Base-by-base conservation (phyloP, 2,113 vertebrate genomes). In the Chloropsis hardwickii region DNA sequence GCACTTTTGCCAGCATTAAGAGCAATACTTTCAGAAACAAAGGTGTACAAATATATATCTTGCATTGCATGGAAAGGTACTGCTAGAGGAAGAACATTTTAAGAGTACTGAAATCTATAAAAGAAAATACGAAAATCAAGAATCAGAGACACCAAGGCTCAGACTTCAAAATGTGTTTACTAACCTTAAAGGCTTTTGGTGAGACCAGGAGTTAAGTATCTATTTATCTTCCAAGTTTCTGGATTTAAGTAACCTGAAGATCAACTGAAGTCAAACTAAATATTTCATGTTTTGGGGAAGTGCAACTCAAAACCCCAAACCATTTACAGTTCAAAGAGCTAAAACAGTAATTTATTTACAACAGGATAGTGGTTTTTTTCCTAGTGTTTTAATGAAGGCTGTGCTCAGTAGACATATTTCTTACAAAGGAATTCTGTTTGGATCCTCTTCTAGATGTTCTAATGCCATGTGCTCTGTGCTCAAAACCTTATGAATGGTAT, bases 21-120 rank as follows among this genome's bases (percentile, higher is more conserved):
- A 96, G 92, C 66, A 60, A 35, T 94, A 91, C 80, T 97, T 96
- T 81, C n/a, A 92, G 94, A 89, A 77, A 79, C 88, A 92, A 94
- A 86, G 69, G 81, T 83, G 14, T 77, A 50, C 79, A 94, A 96
- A 85, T 90, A 81, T 65, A 15, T 71, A 78, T 48, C 62, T 65
- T 33, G 19, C 37, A 31, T 58, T 48, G 50, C 86, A 25, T 71
- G 58, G 42, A 95, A 84, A 77, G 5, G 64, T 48, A 35, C 35
- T 44, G 48, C 45, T 73, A 74, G 54, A 92, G 80, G 58, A 92
- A 90, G 56, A 60, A 39, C 27, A 51, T 20, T 24, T 53, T 4
- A 74, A 39, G 78, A 91, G 16, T 45, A 40, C 9, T 40, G 24
- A 83, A 40, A 83, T 65, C 62, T 86, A 4, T 51, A 67, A 78